Conservation (phyloP, 35 echinoderm and acorn worm genomes). For the Chiridota heheva region DNA sequence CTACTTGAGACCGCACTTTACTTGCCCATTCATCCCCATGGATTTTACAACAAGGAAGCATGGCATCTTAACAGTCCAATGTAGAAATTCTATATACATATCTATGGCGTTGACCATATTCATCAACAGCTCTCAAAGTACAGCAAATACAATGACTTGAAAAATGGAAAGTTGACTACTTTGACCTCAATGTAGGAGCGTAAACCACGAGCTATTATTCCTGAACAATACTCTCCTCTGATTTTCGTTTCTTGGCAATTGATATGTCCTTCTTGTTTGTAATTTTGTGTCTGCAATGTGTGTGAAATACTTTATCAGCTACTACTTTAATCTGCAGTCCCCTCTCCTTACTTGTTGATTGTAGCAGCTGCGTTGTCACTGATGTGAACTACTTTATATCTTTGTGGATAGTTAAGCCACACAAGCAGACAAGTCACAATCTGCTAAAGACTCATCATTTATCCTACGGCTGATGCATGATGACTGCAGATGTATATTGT, state of each 20-base stretch:
- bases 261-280: background rate
- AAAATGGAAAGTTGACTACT: background rate
- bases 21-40: background rate
- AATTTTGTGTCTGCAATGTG: background rate
- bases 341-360: slow-evolving; percentile 13
- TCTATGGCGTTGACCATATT: background rate
- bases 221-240: background rate
- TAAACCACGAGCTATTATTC: too few relatives aligned
- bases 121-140: background rate
- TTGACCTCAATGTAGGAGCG: background rate
- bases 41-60: background rate
- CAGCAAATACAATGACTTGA: slow-evolving; percentile 1
- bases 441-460: too few relatives aligned
- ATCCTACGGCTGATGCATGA: too few relatives aligned
- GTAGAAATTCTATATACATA: background rate
- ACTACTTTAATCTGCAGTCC: background rate
- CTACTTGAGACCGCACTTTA: background rate
- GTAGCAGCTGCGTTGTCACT: background rate
- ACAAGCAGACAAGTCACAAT: too few relatives aligned
- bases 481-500: too few relatives aligned
- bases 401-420: too few relatives aligned
- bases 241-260: slow-evolving; percentile 5
- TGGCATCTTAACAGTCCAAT: slow-evolving; percentile 18
- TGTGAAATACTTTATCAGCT: background rate
- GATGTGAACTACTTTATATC: background rate